Evolutionary conservation across 1,140 invertebrate species (phyloP).

Genomic region (Drosophila guanche): DNA sequence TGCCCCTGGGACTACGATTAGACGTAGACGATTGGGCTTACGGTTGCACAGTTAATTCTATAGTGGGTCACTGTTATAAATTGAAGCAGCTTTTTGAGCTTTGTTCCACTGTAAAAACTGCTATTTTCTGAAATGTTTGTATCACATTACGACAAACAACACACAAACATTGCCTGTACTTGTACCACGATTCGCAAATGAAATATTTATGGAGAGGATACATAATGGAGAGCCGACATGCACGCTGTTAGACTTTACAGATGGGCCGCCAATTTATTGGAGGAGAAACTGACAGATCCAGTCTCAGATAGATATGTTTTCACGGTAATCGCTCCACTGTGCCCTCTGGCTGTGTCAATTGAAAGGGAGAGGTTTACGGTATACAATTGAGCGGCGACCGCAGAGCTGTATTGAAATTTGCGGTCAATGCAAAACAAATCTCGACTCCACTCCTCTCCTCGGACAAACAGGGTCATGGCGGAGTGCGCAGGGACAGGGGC

Average conservation of each 20-base stretch:
- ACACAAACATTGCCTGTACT: no score
- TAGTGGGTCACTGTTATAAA: no score
- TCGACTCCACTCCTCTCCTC: slow-evolving; percentile 64
- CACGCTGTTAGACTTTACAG: not conserved
- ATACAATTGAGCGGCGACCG: slow-evolving; percentile 63
- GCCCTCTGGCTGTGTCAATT: slow-evolving; percentile 8
- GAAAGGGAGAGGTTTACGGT: slow-evolving; percentile 25
- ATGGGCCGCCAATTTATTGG: slow-evolving; percentile 10
- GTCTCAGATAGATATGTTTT: not conserved
- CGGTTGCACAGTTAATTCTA: no score
- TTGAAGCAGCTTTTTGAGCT: no score
- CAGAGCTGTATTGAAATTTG: slow-evolving; percentile 81
- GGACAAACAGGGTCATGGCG: slow-evolving; percentile 33
- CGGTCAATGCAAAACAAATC: slow-evolving; percentile 80
- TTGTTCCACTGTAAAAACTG: no score
- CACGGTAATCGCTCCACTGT: slow-evolving; percentile 29
- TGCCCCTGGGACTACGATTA: no score
- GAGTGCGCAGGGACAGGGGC: not conserved
- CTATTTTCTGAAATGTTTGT: no score
- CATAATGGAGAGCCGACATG: no score
- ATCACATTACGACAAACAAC: no score
- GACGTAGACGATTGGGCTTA: no score
- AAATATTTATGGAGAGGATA: not conserved
- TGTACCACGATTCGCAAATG: not conserved
- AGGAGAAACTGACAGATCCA: not conserved